Evolutionary conservation across 2,113 vertebrate genomes (phyloP).

Genomic region (Chionomys nivalis): DNA sequence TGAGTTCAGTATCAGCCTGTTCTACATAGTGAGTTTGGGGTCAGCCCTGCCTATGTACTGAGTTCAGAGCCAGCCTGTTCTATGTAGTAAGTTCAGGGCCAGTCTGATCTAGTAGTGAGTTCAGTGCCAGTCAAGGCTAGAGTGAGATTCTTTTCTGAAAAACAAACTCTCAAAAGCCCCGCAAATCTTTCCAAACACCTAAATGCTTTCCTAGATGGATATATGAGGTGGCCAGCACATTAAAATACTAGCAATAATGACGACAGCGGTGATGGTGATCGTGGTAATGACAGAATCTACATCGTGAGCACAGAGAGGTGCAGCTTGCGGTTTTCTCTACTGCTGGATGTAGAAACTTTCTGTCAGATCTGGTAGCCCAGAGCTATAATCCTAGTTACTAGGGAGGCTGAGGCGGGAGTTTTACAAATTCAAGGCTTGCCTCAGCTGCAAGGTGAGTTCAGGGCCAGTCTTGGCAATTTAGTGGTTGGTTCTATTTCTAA

Average conservation of each 20-base stretch:
- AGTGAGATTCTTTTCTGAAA: neutral
- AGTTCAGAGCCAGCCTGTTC: too few relatives aligned
- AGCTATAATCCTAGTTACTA: neutral
- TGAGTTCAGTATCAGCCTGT: neutral
- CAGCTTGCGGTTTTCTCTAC: neutral
- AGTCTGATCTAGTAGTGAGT: too few relatives aligned
- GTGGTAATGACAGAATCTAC: neutral
- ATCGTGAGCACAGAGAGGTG: neutral
- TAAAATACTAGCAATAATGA: neutral
- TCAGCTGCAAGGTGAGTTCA: neutral
- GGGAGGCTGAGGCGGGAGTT: neutral
- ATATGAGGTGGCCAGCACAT: neutral
- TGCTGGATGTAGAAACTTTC: neutral
- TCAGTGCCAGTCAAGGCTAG: neutral
- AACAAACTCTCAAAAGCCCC: neutral
- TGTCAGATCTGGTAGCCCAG: neutral
- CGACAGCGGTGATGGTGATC: fast-evolving
- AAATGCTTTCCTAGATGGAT: neutral
- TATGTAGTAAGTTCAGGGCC: too few relatives aligned
- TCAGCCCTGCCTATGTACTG: too few relatives aligned
- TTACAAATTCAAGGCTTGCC: neutral
- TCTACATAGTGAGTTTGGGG: too few relatives aligned
- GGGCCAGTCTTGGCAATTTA: neutral
- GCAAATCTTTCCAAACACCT: neutral
- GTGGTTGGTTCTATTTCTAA: neutral